Percentiles rank a stretch among this genome's conserved stretches.
Conservation (phyloP, 2,888 invertebrate genomes). For the Tetropium fuscum region DNA sequence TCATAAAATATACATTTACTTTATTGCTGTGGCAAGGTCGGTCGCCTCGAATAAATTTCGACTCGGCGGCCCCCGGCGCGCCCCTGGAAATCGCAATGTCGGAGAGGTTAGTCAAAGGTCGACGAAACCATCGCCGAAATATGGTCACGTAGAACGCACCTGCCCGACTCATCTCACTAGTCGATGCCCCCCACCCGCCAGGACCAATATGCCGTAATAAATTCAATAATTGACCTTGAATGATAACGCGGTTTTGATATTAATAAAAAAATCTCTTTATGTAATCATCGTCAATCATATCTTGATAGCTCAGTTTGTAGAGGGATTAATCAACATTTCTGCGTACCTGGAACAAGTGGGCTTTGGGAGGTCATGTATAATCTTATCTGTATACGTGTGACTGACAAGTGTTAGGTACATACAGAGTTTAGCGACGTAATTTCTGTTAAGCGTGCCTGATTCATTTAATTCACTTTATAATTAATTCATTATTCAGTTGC, state of each 20-base stretch:
- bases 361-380: slow-evolving; percentile 17
- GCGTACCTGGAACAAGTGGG: slow-evolving; percentile 7
- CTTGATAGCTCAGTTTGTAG: slow-evolving; percentile 23
- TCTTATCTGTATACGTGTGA: slow-evolving; percentile 18
- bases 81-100: slow-evolving; percentile 13
- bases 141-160: slow-evolving; percentile 49
- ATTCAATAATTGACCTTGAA: slow-evolving; percentile 28
- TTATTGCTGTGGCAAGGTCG: slow-evolving; percentile 11
- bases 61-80: slow-evolving; percentile 12
- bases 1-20: slow-evolving; percentile 1
- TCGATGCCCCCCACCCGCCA: slow-evolving; percentile 6
- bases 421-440: slow-evolving; percentile 10
- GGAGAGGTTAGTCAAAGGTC: slow-evolving; percentile 23
- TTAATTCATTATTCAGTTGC: too few species aligned
- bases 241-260: slow-evolving; percentile 24
- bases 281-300: slow-evolving; percentile 30
- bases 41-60: slow-evolving; percentile 1
- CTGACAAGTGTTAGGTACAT: slow-evolving; percentile 6
- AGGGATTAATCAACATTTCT: slow-evolving; percentile 9
- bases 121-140: slow-evolving; percentile 42
- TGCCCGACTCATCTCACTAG: slow-evolving; percentile 33
- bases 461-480: too few species aligned
- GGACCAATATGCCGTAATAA: slow-evolving; percentile 22
- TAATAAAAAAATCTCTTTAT: slow-evolving; percentile 29
- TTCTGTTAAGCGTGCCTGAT: too few species aligned